phyloP scores from a whole-genome alignment of 2,797 vertebrate species.

The Myotis daubentonii region DNA sequence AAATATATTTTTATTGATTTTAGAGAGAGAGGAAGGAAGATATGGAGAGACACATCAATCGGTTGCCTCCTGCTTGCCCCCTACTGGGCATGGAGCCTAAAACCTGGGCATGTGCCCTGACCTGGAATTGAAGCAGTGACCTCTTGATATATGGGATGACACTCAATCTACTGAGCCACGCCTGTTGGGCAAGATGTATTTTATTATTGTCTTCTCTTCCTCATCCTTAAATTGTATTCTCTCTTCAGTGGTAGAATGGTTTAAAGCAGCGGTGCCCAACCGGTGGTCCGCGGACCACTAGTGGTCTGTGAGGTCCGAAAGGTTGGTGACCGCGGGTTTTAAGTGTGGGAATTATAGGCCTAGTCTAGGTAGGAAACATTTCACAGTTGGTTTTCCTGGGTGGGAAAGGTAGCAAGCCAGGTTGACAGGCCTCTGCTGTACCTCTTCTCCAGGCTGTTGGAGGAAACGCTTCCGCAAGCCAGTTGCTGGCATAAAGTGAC shows the following conservation, averaged over 20 bases:
- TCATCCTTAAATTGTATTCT: not conserved
- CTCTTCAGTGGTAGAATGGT: not conserved
- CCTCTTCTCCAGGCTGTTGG: not conserved
- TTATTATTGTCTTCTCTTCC: slow-evolving; percentile 14
- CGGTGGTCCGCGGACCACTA: too few species aligned
- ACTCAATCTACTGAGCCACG: not conserved
- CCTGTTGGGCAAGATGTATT: not conserved
- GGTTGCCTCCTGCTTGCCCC: not conserved
- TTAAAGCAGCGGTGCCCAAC: not conserved
- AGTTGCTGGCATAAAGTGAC: slow-evolving; percentile 59
- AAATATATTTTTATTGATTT: not conserved
- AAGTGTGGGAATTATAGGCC: not conserved
- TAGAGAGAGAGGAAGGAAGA: not conserved
- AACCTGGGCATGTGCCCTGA: not conserved
- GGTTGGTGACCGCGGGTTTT: not conserved
- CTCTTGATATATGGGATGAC: not conserved
- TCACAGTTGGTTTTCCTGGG: not conserved
- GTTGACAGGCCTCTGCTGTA: not conserved
- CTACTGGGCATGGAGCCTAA: not conserved
- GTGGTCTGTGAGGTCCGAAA: too few species aligned
- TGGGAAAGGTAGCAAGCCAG: not conserved
- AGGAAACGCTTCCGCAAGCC: slow-evolving; percentile 6
- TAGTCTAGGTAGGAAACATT: not conserved
- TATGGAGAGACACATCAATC: not conserved
- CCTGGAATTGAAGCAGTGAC: not conserved